Percentiles rank a stretch among this genome's conserved stretches.
phyloP scores from a whole-genome alignment of 1,140 invertebrate genomes.

The Drosophila pachea region DNA sequence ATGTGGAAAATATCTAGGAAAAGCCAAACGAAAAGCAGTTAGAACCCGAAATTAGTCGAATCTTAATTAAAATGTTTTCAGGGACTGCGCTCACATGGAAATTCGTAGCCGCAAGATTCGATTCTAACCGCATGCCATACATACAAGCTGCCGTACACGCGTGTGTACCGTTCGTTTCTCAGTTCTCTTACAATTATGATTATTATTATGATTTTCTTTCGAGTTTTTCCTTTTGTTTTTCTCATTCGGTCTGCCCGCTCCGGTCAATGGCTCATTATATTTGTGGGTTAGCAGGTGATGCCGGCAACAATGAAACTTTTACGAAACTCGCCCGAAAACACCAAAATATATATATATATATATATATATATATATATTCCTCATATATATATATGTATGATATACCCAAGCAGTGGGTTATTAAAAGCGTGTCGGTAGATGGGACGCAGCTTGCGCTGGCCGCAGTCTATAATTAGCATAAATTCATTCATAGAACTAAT shows the following conservation, averaged over 20 bases:
- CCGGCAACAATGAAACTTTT: constrained; percentile 41
- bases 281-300: constrained; percentile 75
- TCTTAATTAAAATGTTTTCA: constrained; percentile 69
- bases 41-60: constrained; percentile 63
- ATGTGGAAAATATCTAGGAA: constrained; percentile 48
- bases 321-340: constrained; percentile 24
- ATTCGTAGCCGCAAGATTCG: constrained; percentile 59
- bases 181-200: constrained; percentile 18
- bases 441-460: constrained; percentile 10
- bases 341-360: too few species aligned
- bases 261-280: constrained; percentile 74
- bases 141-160: constrained; percentile 40
- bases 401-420: constrained; percentile 57
- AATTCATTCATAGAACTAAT: constrained; percentile 75
- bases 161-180: constrained; percentile 57
- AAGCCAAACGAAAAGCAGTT: constrained; percentile 35
- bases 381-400: too few species aligned
- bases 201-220: constrained; percentile 23
- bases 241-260: constrained; percentile 16
- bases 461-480: constrained; percentile 68
- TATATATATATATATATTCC: too few species aligned
- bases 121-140: constrained; percentile 65
- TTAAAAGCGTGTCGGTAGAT: constrained; percentile 70
- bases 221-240: constrained; percentile 36
- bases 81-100: constrained; percentile 56